Percentiles rank a stretch among this genome's conserved stretches.
Evolutionary conservation across 2,888 invertebrate species (phyloP).

Genomic region (Tenodera sinensis): DNA sequence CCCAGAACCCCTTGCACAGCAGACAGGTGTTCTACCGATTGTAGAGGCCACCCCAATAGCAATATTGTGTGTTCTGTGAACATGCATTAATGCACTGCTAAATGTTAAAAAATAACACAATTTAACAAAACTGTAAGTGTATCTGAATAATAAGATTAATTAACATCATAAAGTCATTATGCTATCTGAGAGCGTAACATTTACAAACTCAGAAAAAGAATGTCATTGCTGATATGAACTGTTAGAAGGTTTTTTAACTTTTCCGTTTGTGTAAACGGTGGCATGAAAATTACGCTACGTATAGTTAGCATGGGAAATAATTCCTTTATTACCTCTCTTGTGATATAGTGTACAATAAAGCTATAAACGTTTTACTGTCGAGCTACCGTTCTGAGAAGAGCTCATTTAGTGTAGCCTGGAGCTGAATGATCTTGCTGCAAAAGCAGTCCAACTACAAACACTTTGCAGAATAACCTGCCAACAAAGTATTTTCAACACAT

Average conservation of each 20-base stretch:
- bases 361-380: background rate
- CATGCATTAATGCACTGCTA: no score
- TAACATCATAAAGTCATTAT: no score
- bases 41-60: no score
- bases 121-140: no score
- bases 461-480: no score
- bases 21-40: no score
- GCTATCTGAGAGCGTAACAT: no score
- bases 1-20: no score
- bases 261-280: background rate
- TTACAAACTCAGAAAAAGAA: background rate
- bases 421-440: background rate
- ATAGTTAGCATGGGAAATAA: background rate
- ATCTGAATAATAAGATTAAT: no score
- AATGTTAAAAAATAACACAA: no score
- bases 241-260: background rate
- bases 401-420: background rate
- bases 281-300: background rate
- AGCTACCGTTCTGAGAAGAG: slow-evolving; percentile 3
- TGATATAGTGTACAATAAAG: slow-evolving; percentile 1
- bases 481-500: no score
- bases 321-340: background rate
- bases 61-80: no score
- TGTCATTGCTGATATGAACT: background rate
- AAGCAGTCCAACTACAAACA: background rate